Evolutionary conservation across 2,797 vertebrate genomes (phyloP).

Genomic region (Dromococcyx pavoninus): DNA sequence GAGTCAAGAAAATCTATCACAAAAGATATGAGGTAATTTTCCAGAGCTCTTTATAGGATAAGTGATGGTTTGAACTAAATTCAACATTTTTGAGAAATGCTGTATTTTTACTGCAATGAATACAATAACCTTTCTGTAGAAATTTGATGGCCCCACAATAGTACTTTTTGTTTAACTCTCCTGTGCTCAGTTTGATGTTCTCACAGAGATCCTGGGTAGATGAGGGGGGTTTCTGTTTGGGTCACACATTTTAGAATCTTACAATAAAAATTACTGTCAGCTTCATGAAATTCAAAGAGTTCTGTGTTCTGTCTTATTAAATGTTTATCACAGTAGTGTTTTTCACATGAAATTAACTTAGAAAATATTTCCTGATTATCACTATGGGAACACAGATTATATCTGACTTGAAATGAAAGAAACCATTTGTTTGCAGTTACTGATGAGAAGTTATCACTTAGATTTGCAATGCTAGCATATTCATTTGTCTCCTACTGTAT

Average conservation of each 20-base stretch:
- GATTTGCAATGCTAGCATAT: background rate
- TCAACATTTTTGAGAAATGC: background rate
- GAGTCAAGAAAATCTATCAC: background rate
- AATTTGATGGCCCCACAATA: background rate
- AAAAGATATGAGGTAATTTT: conserved; percentile 22
- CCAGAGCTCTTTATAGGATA: background rate
- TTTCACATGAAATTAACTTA: conserved; percentile 26
- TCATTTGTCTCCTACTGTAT: background rate
- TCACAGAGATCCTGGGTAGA: conserved; percentile 24
- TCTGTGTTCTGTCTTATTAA: conserved; percentile 50
- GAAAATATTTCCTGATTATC: conserved; percentile 51
- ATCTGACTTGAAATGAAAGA: conserved; percentile 44
- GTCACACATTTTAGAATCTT: conserved; percentile 26
- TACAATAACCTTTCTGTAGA: conserved; percentile 58
- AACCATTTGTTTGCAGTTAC: conserved; percentile 19
- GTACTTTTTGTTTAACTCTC: conserved; percentile 24
- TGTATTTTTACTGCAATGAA: background rate
- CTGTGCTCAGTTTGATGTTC: conserved; percentile 22
- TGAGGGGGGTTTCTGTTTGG: background rate
- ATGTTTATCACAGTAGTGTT: conserved; percentile 17
- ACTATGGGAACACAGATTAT: conserved; percentile 33
- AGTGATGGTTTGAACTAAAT: conserved; percentile 14
- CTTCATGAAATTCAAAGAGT: conserved; percentile 30
- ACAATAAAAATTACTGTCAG: conserved; percentile 40
- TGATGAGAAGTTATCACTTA: conserved; percentile 12